Base-by-base conservation (phyloP, 2,797 vertebrate species). In the Pangasius sanitwongsei region DNA sequence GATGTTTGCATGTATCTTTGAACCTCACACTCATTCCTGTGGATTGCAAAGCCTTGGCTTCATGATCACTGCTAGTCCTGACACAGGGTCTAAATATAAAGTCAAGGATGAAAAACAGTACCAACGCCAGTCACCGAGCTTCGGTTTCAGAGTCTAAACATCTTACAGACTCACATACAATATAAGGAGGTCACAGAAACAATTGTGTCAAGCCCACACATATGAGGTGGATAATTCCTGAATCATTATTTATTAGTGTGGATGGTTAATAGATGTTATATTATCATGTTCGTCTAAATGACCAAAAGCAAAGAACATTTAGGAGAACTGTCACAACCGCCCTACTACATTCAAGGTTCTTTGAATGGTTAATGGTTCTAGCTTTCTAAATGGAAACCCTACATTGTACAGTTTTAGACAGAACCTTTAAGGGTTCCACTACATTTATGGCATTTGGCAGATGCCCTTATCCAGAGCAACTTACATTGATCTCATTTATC, bases 51-150 rank as follows among this genome's bases (percentile, higher is more conserved):
- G 63, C 15, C 78, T 87, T 31, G 75, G 81, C 67, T 86, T 88
- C 92, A 91, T 89, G 84, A 92, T 86, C 85, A 28, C 53, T 82
- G 23, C 70, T 69, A 41, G 74, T 89, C 83, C 80, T 82, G 50
- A 87, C 69, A 44, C 37, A 83, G 85, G 53, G 74, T 65, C 93
- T 94, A 94, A 94, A 94, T 92, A 90, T 75, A 93, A 92, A 90
- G 59, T 74, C 7, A 90, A 75, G 75, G 74, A 61, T 87, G 75
- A 41, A 55, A 90, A 82, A 87, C 88, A 90, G 59, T 90, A 37
- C 50, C 84, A 88, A 89, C 88, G 92, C 89, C 86, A 89, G 87
- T 87, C 82, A 75, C 77, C 28, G 15, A 18, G 84, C 74, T 92
- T 88, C 5, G 83, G 86, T 93, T 91, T 84, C 25, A 92, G 57